phyloP scores from a whole-genome alignment of 2,888 invertebrate species.

The Pheosia tremula region DNA sequence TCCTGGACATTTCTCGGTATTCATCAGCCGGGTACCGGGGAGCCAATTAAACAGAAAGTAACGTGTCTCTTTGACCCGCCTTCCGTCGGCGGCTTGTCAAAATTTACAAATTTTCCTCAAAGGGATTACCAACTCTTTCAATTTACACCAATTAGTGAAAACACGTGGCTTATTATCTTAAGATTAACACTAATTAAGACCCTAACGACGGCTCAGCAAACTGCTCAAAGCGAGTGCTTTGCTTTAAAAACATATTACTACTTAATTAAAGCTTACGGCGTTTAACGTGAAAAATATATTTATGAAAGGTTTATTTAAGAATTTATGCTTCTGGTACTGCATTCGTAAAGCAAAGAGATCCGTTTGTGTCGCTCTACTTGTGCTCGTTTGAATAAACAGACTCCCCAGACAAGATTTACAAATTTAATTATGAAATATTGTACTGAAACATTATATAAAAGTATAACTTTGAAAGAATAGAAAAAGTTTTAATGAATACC shows the following conservation, averaged over 20 bases:
- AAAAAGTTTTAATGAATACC: conserved; percentile 28
- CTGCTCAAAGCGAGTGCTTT: conserved; percentile 71
- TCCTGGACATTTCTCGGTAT: too few species aligned
- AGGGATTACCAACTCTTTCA: conserved; percentile 52
- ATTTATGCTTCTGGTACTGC: conserved; percentile 29
- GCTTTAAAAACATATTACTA: conserved; percentile 67
- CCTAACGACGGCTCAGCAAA: conserved; percentile 52
- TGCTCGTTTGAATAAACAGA: conserved; percentile 24
- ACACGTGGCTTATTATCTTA: conserved; percentile 76
- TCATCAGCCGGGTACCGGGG: too few species aligned
- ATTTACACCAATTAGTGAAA: conserved; percentile 73
- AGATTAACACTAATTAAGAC: conserved; percentile 80
- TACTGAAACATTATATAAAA: conserved; percentile 16
- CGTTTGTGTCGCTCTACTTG: conserved; percentile 22
- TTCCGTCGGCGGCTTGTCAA: conserved; percentile 13
- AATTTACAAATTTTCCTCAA: conserved; percentile 27
- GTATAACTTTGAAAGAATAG: conserved; percentile 21
- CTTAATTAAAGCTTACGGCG: conserved; percentile 60
- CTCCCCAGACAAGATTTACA: conserved; percentile 22
- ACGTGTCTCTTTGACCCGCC: conserved; percentile 18
- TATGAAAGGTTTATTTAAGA: conserved; percentile 43
- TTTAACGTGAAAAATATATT: conserved; percentile 38
- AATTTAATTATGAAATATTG: conserved; percentile 29
- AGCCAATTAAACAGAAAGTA: conserved; percentile 11
- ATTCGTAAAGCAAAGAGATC: conserved; percentile 23